Evolutionary conservation across 2,113 vertebrate species (phyloP), one percentile per base, ranked within the genome.

Genomic region (Lamprotornis superbus): DNA sequence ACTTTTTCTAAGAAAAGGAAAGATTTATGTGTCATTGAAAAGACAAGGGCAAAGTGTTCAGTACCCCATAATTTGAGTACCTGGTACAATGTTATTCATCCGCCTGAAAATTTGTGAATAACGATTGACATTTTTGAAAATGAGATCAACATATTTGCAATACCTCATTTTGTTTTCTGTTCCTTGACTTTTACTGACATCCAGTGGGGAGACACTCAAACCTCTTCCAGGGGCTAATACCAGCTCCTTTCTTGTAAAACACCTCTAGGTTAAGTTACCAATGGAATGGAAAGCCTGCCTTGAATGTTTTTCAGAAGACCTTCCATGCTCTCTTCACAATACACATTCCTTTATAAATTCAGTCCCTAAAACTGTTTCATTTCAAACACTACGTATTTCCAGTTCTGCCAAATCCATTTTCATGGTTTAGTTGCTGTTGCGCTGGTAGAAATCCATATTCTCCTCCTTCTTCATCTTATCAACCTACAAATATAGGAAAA

Each of bases 121-220:
- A n/a, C 4, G 9, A 86, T 4, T 89, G 90, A 76, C 28, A 40
- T 70, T 83, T 94, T 59, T 61, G 12, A 52, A 49, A 81, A 73
- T 21, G 30, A 84, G 71, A 91, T 69, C 39, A 90, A 80, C 25
- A 35, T 67, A 56, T 44, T 69, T 88, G 42, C 21, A 91, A 82
- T 63, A 80, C 4, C 16, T 80, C 27, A 47, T 78, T 74, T 84
- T 73, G 23, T 49, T 96, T 82, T 80, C 83, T 82, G 61, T 91
- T 91, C 55, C 69, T 90, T 93, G 60, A 81, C 76, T 90, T 96
- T 96, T 64, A 89, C 87, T 90, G 87, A 94, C 87, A 73, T 68
- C 87, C 93, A 89, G 82, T 87, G 94, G 90, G 91, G 46, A 90
- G 25, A 70, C 13, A 68, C 15, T 52, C 69, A 87, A 90, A 82